Evolutionary conservation across 1,140 invertebrate genomes (phyloP), one percentile per base, ranked within the genome.

Genomic region (Lethrus apterus): DNA sequence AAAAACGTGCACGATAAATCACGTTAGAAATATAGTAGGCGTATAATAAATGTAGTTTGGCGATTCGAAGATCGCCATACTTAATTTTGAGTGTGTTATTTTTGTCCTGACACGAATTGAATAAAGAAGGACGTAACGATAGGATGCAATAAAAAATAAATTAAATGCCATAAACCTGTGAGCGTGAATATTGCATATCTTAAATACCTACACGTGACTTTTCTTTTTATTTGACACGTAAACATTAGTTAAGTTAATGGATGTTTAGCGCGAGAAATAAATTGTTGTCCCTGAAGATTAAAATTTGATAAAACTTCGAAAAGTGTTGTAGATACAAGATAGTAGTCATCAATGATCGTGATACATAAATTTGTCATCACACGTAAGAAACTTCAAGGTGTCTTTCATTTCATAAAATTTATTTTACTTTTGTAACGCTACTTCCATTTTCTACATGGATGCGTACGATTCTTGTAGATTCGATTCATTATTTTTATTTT

Each of bases 281-380:
- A 54, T 54, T 54, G 44, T 44, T 24, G 21, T 18, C 23, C 35
- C 20, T 20, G 14, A 18, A 54, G 50, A 51, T 51, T 50, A 42
- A 51, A 44, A 51, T 50, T 50, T 54, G 52, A 54, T 54, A 54
- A 54, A 50, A 51, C 42, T 48, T 40, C 49, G 52, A 54, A 51
- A 54, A 54, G 45, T 54, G 45, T 46, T 54, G 52, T 54, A 54
- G 52, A 54, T 54, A 47, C 44, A 54, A 51, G 52, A 54, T 54
- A 54, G 52, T 44, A 47, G 48, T 44, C 48, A 54, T 54, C 52
- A 51, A 41, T 46, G 52, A 44, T 44, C 40, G 34, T 15, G 32
- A 23, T 15, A 31, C 48, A 50, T 50, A 50, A 50, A 50, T 44
- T 44, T 43, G 32, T 35, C 11, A 35, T n/a, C n/a, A n/a, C n/a